These are phyloP conservation scores for Drosophila borborema DNA, from an alignment of 2,888 invertebrate genomes.

Conservation along the genomic window DNA sequence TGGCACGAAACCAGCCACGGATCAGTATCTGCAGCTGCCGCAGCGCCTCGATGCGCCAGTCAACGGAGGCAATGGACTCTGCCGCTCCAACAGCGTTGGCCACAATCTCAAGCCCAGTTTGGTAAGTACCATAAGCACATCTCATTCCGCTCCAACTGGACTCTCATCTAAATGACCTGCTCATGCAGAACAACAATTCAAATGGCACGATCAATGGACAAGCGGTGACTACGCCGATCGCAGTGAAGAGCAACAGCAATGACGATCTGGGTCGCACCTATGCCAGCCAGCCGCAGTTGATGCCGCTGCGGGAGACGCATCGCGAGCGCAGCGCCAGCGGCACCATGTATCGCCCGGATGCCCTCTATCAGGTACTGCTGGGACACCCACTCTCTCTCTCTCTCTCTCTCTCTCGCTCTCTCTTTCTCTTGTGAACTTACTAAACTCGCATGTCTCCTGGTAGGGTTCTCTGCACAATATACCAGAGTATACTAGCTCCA, in stretches of 20 bases:
- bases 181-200: slow-evolving; percentile 72
- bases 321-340: slow-evolving; percentile 88
- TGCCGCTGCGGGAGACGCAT: slow-evolving; percentile 71
- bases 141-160: background rate
- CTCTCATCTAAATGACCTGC: background rate
- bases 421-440: background rate
- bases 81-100: slow-evolving; percentile 84
- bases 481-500: slow-evolving; percentile 86
- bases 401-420: background rate
- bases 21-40: slow-evolving; percentile 81
- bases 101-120: slow-evolving; percentile 72
- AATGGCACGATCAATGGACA: slow-evolving; percentile 76
- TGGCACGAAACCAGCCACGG: slow-evolving; percentile 37
- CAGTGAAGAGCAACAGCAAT: slow-evolving; percentile 72
- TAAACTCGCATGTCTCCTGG: background rate
- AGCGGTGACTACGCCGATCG: slow-evolving; percentile 21
- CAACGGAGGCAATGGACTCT: slow-evolving; percentile 57
- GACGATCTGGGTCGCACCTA: slow-evolving; percentile 86
- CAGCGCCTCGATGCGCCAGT: slow-evolving; percentile 53
- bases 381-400: too few species aligned
- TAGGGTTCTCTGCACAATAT: slow-evolving; percentile 87
- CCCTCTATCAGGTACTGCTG: slow-evolving; percentile 91
- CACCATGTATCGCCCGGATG: slow-evolving; percentile 94
- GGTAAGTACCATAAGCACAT: slow-evolving; percentile 54
- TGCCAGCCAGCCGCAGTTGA: slow-evolving; percentile 88